Conservation (phyloP, 2,113 vertebrate genomes). For the Cyanoramphus novaezelandiae region DNA sequence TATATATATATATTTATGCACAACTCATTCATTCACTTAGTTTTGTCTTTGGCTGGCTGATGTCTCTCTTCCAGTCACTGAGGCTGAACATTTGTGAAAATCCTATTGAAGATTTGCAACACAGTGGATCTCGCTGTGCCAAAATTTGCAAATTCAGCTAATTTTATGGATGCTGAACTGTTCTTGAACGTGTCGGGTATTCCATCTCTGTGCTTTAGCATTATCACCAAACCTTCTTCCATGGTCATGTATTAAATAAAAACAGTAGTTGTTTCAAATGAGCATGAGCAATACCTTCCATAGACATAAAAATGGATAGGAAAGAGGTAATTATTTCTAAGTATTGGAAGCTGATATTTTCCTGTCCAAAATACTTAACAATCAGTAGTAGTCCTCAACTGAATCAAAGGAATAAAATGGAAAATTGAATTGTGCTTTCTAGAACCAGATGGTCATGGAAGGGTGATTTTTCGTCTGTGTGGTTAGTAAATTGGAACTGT, state of each 20-base stretch:
- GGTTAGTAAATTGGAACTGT: not conserved
- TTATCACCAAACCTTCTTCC: not conserved
- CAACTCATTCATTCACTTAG: not conserved
- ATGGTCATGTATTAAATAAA: not conserved
- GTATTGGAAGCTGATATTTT: not conserved
- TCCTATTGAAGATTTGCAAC: not conserved
- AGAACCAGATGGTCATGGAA: not conserved
- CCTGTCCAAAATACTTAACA: not conserved
- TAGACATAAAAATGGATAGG: not conserved
- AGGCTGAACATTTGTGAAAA: not conserved
- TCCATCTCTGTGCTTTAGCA: not conserved
- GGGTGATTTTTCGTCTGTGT: not conserved
- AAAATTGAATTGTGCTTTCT: not conserved
- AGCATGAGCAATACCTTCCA: not conserved
- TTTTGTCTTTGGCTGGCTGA: not conserved
- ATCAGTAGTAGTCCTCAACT: not conserved
- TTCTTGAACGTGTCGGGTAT: not conserved
- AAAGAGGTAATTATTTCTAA: not conserved
- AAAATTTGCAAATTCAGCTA: not conserved
- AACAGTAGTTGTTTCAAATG: not conserved
- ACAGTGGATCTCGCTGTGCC: not conserved
- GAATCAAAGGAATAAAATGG: not conserved
- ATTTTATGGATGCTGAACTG: not conserved
- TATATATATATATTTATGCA: not conserved
- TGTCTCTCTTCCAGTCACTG: not conserved